Base-by-base conservation (phyloP, 2,888 invertebrate species). In the Timandra comae region DNA sequence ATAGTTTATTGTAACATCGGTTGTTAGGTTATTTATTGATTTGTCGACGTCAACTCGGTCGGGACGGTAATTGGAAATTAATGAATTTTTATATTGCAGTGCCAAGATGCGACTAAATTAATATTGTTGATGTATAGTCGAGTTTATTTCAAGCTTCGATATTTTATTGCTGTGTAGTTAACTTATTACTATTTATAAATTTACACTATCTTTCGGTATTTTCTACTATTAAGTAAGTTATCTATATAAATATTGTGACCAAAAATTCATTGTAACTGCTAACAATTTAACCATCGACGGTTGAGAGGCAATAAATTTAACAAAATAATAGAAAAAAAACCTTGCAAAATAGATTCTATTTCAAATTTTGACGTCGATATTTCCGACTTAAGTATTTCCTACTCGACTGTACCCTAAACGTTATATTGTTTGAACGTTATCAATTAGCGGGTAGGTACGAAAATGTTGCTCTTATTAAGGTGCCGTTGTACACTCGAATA, bases 391-490 rank as follows among this genome's bases (percentile, higher is more conserved):
- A 10, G 30, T 29, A 9, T 11, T 26, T 31, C 29, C 27, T 7
- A 26, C 27, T 30, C 2, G 25, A 13, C 8, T 12, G 25, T 27
- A 23, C 11, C n/a, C n/a, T n/a, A n/a, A n/a, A n/a, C n/a, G n/a
- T n/a, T n/a, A n/a, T n/a, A n/a, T n/a, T n/a, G 33, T 33, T 25
- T 40, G 31, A 34, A 32, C 25, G 29, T 41, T 47, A 55, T 51
- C 44, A 43, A 46, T 50, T 60, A 63, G 54, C 30, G 46, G 46
- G 45, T 63, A 63, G 63, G 61, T 50, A 56, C 61, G n/a, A n/a
- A 60, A 56, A 50, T 63, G 63, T 16, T n/a, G n/a, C 59, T 69
- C 62, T 61, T 59, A 57, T 46, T 16, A 53, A 59, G 52, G 66
- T 64, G 65, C 65, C 65, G 62, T 64, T 40, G 42, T 41, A 43